Conservation (phyloP, 2,888 invertebrate genomes). For the Trissoscelio sp. region DNA sequence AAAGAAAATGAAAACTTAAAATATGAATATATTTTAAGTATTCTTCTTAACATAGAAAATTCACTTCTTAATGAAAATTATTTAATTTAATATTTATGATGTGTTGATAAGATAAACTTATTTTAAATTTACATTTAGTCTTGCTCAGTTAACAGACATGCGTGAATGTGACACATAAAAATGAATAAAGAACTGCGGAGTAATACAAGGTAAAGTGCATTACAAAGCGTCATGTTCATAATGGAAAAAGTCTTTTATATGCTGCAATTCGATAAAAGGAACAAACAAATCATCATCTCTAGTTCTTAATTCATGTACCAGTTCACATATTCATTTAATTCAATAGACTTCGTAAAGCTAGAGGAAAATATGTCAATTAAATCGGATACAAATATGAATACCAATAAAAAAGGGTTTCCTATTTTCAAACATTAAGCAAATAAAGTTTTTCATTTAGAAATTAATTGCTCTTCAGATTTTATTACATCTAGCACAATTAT, state of each 20-base stretch:
- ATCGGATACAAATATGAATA: not conserved
- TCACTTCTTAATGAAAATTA: too few species aligned
- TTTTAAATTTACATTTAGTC: slow-evolving; percentile 14
- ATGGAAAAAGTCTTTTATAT: slow-evolving; percentile 31
- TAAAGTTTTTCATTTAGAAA: too few species aligned
- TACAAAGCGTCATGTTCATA: slow-evolving; percentile 17
- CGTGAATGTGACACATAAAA: slow-evolving; percentile 35
- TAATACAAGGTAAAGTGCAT: slow-evolving; percentile 29
- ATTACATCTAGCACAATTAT: too few species aligned
- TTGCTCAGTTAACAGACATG: slow-evolving; percentile 23
- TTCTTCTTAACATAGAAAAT: too few species aligned
- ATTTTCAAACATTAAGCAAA: too few species aligned
- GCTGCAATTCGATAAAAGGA: slow-evolving; percentile 15
- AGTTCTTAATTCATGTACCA: slow-evolving; percentile 15
- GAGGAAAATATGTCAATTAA: not conserved
- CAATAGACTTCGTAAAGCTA: not conserved
- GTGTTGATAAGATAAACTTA: slow-evolving; percentile 21
- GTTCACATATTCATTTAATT: slow-evolving; percentile 13
- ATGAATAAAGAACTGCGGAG: slow-evolving; percentile 16
- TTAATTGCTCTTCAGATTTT: too few species aligned
- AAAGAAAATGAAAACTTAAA: too few species aligned
- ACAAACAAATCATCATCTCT: slow-evolving; percentile 7
- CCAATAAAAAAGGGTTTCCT: not conserved
- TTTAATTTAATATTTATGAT: too few species aligned
- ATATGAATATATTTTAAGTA: too few species aligned